These are phyloP conservation scores for Stenchaetothrips biformis DNA, from an alignment of 2,888 invertebrate species.

Conservation along the genomic window DNA sequence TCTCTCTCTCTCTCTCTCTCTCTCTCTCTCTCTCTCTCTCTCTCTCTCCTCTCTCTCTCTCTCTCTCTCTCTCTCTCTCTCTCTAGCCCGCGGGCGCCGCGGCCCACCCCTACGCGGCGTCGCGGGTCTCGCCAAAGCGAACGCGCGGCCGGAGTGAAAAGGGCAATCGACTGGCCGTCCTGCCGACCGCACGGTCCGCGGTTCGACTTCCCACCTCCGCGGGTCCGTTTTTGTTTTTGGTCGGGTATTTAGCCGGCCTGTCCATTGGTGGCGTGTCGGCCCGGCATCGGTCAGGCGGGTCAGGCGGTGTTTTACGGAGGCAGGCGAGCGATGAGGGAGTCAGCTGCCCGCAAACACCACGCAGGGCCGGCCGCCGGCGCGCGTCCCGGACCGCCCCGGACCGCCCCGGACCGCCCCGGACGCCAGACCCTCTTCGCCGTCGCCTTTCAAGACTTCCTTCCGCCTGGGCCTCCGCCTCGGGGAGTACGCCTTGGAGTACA, in stretches of 20 bases:
- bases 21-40: neutral
- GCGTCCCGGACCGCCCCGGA: neutral
- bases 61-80: neutral
- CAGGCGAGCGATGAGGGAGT: too few relatives aligned
- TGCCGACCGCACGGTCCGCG: too few relatives aligned
- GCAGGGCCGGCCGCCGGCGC: neutral
- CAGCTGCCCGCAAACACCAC: neutral
- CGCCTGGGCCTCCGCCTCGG: neutral
- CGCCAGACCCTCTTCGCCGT: neutral
- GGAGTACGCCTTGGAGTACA: neutral
- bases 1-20: neutral
- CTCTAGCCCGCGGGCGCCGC: neutral
- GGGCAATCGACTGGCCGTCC: too few relatives aligned
- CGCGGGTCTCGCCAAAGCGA: neutral
- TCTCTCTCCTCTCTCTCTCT: neutral
- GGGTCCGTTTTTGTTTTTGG: neutral
- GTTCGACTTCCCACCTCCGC: too few relatives aligned
- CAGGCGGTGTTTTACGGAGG: too few relatives aligned
- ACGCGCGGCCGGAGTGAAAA: neutral
- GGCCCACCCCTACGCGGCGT: neutral
- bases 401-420: neutral
- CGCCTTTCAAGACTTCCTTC: neutral
- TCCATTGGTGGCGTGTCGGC: too few relatives aligned
- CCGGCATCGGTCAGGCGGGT: too few relatives aligned
- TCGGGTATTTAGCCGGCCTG: neutral